Evolutionary conservation across 1,140 invertebrate genomes (phyloP), one percentile per base, ranked within the genome.

Genomic region (Drosophila guanche): DNA sequence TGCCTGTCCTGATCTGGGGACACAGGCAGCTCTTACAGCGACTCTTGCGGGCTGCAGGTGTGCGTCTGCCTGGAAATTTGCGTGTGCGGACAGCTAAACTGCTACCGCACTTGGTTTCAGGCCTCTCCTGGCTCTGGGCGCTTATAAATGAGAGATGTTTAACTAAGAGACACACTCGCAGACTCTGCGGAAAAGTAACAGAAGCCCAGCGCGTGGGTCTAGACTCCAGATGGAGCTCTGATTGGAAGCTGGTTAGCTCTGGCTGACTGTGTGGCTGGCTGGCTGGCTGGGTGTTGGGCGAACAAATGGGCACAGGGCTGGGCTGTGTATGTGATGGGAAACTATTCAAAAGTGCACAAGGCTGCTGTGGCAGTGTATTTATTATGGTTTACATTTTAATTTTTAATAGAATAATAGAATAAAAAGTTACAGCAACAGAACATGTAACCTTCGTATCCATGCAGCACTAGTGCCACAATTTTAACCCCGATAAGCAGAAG

Each of bases 111-210:
- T 72, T 62, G 71, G 61, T 59, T 58, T 16, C 57, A 20, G 56
- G 63, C 43, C 69, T 50, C 40, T 22, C 20, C 46, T 40, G 33
- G 40, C 33, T 23, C 46, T 43, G 33, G 74, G 65, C 63, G 83
- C 83, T 83, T 88, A 88, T 88, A 88, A 88, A 88, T 88, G 83
- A 72, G 84, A 88, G 83, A 88, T 88, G 78, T 88, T 88, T 88
- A 88, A 88, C 83, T 88, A 89, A 73, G 71, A 76, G 83, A 88
- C 83, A 86, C 75, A 73, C 80, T 37, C 33, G 76, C 71, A 59
- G 77, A 60, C 57, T 70, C 69, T 65, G 75, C 75, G 16, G 7
- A 43, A 59, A 45, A 22, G n/a, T 41, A 23, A 12, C 22, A 14
- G 46, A 16, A 3, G 16, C 0, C 7, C 22, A 29, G 63, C 76